Conservation (phyloP, 2,113 vertebrate species). For the Paramormyrops kingsleyae region DNA sequence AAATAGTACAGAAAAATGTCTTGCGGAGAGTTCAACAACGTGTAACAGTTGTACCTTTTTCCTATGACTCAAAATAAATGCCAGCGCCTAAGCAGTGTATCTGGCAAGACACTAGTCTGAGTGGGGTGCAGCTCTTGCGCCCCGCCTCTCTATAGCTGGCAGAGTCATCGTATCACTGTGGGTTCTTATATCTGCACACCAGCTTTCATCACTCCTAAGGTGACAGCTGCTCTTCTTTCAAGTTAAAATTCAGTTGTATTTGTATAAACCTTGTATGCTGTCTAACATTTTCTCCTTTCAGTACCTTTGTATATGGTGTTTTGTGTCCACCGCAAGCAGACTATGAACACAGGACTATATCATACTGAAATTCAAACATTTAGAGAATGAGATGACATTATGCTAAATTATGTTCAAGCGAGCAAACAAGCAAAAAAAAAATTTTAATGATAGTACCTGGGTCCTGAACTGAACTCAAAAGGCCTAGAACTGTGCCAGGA, state of each 20-base stretch:
- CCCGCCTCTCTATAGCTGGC: not conserved
- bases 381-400: not conserved
- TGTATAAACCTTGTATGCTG: not conserved
- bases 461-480: conserved; percentile 58
- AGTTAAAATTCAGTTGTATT: not conserved
- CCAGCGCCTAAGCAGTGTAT: not conserved
- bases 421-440: not conserved
- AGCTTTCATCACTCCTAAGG: not conserved
- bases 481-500: conserved; percentile 62
- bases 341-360: not conserved
- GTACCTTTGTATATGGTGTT: not conserved
- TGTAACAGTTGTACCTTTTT: not conserved
- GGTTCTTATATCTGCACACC: not conserved
- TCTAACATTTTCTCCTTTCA: not conserved
- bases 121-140: not conserved
- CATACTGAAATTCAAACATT: not conserved
- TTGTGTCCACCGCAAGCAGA: not conserved
- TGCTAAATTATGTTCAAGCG: not conserved
- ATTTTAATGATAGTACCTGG: conserved; percentile 52
- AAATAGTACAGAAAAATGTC: not conserved
- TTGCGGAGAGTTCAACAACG: not conserved
- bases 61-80: not conserved
- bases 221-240: not conserved
- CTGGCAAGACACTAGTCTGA: not conserved
- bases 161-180: not conserved